These are phyloP conservation scores for Pluvialis apricaria DNA, from an alignment of 2,113 vertebrate genomes.

Conservation along the genomic window DNA sequence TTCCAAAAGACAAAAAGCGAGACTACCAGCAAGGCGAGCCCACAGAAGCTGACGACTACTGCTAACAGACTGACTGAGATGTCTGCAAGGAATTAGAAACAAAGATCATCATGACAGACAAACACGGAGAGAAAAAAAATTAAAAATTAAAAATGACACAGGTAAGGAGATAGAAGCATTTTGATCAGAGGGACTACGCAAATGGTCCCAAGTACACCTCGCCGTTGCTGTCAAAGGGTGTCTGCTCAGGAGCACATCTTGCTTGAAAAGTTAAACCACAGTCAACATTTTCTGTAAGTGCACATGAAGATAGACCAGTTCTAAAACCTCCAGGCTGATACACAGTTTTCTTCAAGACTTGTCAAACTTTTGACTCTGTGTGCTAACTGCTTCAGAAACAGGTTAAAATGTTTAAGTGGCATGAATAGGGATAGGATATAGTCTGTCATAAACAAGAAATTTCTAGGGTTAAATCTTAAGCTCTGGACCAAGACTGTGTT, in stretches of 20 bases:
- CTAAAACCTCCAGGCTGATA: background rate
- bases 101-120: background rate
- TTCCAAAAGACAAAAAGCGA: constrained; percentile 99
- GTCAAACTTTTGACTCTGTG: background rate
- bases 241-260: background rate
- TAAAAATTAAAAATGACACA: background rate
- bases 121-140: background rate
- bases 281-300: background rate
- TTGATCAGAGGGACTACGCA: background rate
- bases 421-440: background rate
- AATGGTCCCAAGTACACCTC: background rate
- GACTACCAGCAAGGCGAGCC: constrained; percentile 92
- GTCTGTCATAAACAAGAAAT: background rate
- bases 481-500: background rate
- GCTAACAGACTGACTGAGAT: constrained; percentile 97
- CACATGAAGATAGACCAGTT: background rate
- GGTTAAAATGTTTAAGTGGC: background rate
- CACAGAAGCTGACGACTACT: constrained; percentile 96
- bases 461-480: background rate
- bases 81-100: constrained; percentile 77
- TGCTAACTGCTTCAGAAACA: background rate
- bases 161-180: background rate
- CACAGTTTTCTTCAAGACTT: background rate
- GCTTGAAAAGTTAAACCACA: background rate
- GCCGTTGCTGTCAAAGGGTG: background rate